Evolutionary conservation across 1,140 invertebrate species (phyloP).

Genomic region (Monochamus saltuarius): DNA sequence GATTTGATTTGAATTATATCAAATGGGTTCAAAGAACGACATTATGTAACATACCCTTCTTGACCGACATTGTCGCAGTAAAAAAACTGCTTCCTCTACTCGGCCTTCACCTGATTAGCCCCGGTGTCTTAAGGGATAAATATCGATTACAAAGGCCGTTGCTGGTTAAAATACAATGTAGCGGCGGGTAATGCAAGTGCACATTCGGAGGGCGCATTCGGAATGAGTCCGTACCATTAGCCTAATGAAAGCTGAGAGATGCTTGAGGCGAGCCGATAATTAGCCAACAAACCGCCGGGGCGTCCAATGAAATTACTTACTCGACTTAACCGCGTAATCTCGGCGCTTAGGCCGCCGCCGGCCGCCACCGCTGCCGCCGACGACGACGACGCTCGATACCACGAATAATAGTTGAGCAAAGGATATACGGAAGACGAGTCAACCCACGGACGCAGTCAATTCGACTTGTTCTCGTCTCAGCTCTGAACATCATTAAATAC

Average conservation of each 20-base stretch:
- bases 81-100: too few relatives aligned
- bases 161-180: too few relatives aligned
- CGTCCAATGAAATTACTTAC: slow-evolving; percentile 43
- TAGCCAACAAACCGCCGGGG: slow-evolving; percentile 43
- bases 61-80: too few relatives aligned
- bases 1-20: too few relatives aligned
- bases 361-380: slow-evolving; percentile 14
- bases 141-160: too few relatives aligned
- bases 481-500: too few relatives aligned
- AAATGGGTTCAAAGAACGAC: too few relatives aligned
- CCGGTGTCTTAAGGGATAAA: too few relatives aligned
- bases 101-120: too few relatives aligned
- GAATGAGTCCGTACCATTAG: slow-evolving; percentile 32
- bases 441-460: too few relatives aligned
- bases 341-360: slow-evolving; percentile 28
- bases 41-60: too few relatives aligned
- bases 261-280: slow-evolving; percentile 42
- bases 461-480: too few relatives aligned
- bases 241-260: slow-evolving; percentile 42
- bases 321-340: slow-evolving; percentile 43
- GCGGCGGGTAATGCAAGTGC: neutral
- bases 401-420: slow-evolving; percentile 29
- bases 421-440: slow-evolving; percentile 27
- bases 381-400: slow-evolving; percentile 20
- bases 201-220: slow-evolving; percentile 8